Conservation (phyloP, 53 echinoderm and acorn worm species). For the Crossaster papposus region DNA sequence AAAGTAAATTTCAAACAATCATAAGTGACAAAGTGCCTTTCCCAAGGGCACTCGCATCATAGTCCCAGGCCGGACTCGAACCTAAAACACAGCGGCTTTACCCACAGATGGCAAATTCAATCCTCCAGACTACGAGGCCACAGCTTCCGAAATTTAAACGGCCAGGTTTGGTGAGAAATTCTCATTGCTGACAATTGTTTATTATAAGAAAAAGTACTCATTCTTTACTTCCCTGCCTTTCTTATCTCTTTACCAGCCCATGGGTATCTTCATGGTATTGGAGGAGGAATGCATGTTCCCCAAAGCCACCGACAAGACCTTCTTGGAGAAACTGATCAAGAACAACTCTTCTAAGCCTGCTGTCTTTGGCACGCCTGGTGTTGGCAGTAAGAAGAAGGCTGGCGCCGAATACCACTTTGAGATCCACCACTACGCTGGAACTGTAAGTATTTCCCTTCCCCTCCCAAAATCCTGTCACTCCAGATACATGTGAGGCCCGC, state of each 20-base stretch:
- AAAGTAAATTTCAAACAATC: no score
- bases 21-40: no score
- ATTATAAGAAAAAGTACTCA: not conserved
- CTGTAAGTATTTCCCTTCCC: constrained; percentile 65
- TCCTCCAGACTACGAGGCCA: no score
- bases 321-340: constrained; percentile 87
- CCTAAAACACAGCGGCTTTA: no score
- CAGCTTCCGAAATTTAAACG: no score
- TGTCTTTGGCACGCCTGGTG: constrained; percentile 86
- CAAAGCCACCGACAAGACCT: constrained; percentile 99
- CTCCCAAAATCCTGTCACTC: no score
- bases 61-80: no score
- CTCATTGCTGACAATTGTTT: not conserved
- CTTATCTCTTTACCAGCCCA: constrained; percentile 62
- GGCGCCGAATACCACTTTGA: constrained; percentile 85
- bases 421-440: constrained; percentile 98
- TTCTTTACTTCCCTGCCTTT: not conserved
- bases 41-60: no score
- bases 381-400: constrained; percentile 77
- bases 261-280: constrained; percentile 96
- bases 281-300: constrained; percentile 99
- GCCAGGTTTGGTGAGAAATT: no score
- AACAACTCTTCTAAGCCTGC: constrained; percentile 77
- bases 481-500: no score
- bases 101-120: no score